phyloP scores from a whole-genome alignment of 92 coral and sea anemone genomes.

The Porites evermanni region DNA sequence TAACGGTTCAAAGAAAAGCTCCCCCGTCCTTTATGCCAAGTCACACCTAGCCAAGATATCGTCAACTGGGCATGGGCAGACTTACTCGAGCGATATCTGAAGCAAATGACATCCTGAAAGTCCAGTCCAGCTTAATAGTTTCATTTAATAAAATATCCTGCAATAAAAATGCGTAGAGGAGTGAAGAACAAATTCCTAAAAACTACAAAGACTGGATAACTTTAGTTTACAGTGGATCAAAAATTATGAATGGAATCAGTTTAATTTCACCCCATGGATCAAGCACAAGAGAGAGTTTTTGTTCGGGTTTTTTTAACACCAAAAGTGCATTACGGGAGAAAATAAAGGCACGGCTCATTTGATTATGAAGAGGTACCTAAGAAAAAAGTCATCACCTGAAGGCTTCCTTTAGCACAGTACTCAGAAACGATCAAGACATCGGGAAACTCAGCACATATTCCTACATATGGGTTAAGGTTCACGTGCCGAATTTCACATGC shows the following conservation, averaged over 20 bases:
- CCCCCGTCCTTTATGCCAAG: background rate
- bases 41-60: background rate
- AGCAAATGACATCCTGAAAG: conserved; percentile 81
- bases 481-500: conserved; percentile 83
- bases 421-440: conserved; percentile 68
- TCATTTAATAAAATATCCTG: conserved; percentile 76
- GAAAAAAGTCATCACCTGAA: conserved; percentile 49
- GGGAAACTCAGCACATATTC: conserved; percentile 74
- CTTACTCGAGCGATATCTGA: conserved; percentile 84
- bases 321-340: too few species aligned
- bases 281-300: too few species aligned
- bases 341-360: too few species aligned
- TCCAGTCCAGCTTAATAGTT: conserved; percentile 82
- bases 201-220: too few species aligned
- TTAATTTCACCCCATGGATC: too few species aligned
- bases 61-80: background rate
- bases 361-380: background rate
- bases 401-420: conserved; percentile 81
- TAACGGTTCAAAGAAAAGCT: background rate
- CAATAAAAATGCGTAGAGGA: background rate
- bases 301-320: too few species aligned
- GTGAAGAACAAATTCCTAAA: background rate
- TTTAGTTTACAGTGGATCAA: too few species aligned
- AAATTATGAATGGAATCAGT: too few species aligned
- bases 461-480: conserved; percentile 76